Evolutionary conservation across 2,113 vertebrate genomes (phyloP).

Genomic region (Coptodon bakossiorum): DNA sequence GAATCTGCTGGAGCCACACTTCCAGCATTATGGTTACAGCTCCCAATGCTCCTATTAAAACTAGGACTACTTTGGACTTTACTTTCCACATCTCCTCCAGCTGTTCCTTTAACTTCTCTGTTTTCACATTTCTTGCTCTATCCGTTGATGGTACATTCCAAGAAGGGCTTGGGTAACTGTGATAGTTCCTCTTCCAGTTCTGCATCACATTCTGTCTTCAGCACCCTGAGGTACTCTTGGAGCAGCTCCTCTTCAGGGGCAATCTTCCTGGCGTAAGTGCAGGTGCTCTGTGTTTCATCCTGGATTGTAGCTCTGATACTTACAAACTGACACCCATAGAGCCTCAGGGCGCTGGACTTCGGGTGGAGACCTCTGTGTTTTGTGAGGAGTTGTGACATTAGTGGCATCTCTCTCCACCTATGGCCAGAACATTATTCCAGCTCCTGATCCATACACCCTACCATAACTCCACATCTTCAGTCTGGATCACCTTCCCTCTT

Average conservation of each 20-base stretch:
- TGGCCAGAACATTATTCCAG: not conserved
- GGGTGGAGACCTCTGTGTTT: not conserved
- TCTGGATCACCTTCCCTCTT: not conserved
- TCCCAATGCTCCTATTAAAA: not conserved
- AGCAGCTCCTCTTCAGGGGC: not conserved
- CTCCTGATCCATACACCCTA: not conserved
- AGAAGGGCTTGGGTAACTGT: not conserved
- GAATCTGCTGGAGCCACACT: not conserved
- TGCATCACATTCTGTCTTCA: not conserved
- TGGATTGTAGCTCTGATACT: not conserved
- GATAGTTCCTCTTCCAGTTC: not conserved
- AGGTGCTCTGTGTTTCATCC: not conserved
- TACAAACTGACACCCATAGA: not conserved
- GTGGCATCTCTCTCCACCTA: not conserved
- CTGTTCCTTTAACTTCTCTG: not conserved
- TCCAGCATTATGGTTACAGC: not conserved
- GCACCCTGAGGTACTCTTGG: not conserved
- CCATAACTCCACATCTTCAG: not conserved
- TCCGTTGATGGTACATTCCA: not conserved
- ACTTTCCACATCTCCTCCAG: not conserved
- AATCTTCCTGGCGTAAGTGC: accelerated
- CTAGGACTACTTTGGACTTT: not conserved
- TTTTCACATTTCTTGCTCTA: not conserved
- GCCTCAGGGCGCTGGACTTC: not conserved
- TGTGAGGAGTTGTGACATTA: not conserved